phyloP scores from a whole-genome alignment of 2,113 vertebrate genomes.

The Spea multiplicata region DNA sequence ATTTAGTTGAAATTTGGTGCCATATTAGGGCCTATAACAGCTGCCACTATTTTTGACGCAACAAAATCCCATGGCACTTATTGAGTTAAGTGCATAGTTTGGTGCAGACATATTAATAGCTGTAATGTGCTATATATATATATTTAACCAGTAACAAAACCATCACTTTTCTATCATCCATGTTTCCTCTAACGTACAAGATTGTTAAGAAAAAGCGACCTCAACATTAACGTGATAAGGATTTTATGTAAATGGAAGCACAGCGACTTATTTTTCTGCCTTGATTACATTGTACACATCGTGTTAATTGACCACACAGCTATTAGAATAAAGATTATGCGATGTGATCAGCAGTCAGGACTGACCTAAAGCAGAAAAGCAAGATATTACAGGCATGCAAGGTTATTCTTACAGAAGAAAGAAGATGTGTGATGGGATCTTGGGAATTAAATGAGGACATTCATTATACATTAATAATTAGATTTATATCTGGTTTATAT shows the following conservation, averaged over 20 bases:
- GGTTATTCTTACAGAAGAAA: not conserved
- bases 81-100: no score
- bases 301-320: constrained; percentile 37
- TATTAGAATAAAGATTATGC: constrained; percentile 44
- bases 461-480: constrained; percentile 8
- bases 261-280: constrained; percentile 14
- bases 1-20: no score
- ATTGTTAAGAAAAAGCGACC: constrained; percentile 13
- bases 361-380: constrained; percentile 14
- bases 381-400: constrained; percentile 15
- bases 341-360: constrained; percentile 17
- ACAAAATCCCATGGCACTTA: no score
- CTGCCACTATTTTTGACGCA: no score
- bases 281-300: constrained; percentile 10
- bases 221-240: not conserved
- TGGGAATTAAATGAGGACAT: constrained; percentile 17
- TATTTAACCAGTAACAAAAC: constrained; percentile 1
- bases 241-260: not conserved
- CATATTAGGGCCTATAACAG: no score
- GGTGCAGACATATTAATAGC: not conserved
- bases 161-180: not conserved
- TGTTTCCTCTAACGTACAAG: constrained; percentile 6
- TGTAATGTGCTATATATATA: constrained; percentile 3
- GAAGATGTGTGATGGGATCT: not conserved
- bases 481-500: constrained; percentile 11